phyloP scores from a whole-genome alignment of 2,113 vertebrate genomes.

The Dermatemys mawii region DNA sequence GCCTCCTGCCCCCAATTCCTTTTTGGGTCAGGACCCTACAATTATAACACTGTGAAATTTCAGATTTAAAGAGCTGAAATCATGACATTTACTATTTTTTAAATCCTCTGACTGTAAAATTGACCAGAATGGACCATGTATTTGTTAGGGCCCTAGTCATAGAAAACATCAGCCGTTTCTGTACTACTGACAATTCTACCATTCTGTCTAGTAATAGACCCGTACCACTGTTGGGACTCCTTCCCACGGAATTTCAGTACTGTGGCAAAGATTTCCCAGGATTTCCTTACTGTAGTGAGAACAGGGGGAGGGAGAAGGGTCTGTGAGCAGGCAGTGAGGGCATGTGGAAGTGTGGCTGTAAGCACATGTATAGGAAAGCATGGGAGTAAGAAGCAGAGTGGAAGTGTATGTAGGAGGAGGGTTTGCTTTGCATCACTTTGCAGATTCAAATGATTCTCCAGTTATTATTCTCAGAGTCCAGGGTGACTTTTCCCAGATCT shows the following conservation, averaged over 20 bases:
- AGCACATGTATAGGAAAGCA: not conserved
- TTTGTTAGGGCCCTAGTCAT: not conserved
- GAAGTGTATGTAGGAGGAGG: not conserved
- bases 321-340: not conserved
- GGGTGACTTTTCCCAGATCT: not conserved
- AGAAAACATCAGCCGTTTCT: not conserved
- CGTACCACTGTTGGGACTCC: not conserved
- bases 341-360: no score
- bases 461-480: not conserved
- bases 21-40: no score
- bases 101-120: no score
- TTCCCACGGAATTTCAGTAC: not conserved
- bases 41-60: no score
- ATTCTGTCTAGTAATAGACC: not conserved
- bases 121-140: no score
- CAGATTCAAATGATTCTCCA: not conserved
- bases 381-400: not conserved
- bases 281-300: not conserved
- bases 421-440: not conserved
- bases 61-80: no score
- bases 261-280: not conserved
- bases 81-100: no score
- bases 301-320: not conserved
- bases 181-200: not conserved
- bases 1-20: no score